Evolutionary conservation across 2,113 vertebrate species (phyloP).

Genomic region (Geococcyx californianus): DNA sequence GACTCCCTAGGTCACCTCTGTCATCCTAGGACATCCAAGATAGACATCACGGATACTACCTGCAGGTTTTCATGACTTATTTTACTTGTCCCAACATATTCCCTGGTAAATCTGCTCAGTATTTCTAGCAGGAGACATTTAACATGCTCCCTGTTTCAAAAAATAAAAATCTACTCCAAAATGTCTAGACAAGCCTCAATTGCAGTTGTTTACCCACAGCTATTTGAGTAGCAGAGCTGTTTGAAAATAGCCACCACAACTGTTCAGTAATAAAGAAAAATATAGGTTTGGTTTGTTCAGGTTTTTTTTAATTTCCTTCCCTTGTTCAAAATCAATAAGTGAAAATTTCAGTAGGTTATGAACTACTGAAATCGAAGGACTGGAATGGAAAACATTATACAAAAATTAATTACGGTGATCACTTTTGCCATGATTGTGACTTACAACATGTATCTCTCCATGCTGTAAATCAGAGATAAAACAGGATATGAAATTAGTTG

Average conservation of each 20-base stretch:
- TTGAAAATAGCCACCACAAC: neutral
- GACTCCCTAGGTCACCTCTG: neutral
- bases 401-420: constrained; percentile 12
- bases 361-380: constrained; percentile 12
- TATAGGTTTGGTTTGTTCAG: neutral
- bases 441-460: neutral
- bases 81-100: neutral
- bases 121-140: neutral
- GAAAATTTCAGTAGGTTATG: constrained; percentile 24
- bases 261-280: neutral
- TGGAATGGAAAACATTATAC: neutral
- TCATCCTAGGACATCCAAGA: neutral
- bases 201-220: neutral
- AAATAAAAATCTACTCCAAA: neutral
- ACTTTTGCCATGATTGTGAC: neutral
- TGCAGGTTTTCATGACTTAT: neutral
- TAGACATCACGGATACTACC: accelerated
- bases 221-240: neutral
- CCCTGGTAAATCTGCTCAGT: neutral
- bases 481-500: constrained; percentile 11
- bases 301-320: neutral
- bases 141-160: neutral
- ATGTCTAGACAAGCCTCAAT: neutral
- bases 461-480: constrained; percentile 21
- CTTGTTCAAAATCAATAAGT: constrained; percentile 8